Evolutionary conservation across 1,140 invertebrate genomes (phyloP), one percentile per base, ranked within the genome.

Genomic region (Brachionus sp.): DNA sequence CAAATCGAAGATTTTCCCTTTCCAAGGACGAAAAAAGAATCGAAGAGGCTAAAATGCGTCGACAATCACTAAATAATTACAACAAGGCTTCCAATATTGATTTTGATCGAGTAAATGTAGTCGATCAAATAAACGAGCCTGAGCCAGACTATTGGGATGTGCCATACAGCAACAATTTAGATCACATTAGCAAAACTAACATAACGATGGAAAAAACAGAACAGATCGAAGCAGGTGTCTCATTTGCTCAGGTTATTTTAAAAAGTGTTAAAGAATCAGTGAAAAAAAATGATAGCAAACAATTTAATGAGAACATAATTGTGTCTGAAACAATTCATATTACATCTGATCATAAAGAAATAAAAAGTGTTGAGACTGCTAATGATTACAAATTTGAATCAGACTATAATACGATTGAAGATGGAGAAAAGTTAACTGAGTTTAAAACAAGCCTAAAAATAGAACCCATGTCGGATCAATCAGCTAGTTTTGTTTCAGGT

Each of bases 401-500:
- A n/a, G 68, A 46, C 25, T 75, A 75, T 25, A 75, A 75, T 25
- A 46, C 23, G 7, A 75, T 46, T 46, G 70, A 75, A 75, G 39
- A 75, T 44, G 39, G 39, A 9, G 42, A 75, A 13, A 46, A 25
- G 12, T 46, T 46, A 39, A 25, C n/a, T 39, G 16, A 75, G 9
- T 75, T 75, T 25, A 75, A 75, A 46, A 75, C 70, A 25, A 75
- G 42, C 25, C 25, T 75, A 25, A 75, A 75, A 25, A 75, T 75
- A 29, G 39, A 46, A 16, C 19, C 12, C 12, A 7, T 46, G 13
- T 75, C 10, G 70, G 66, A 70, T 37, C 66, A 37, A 39, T 39
- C 66, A 16, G 66, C 10, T 7, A 70, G 66, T 39, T 70, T 75
- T 75, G 42, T 25, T 12, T 75, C 70, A 3, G 66, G n/a, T 6